phyloP scores from a whole-genome alignment of 1,140 invertebrate genomes.

The Trichomalopsis sarcophagae region DNA sequence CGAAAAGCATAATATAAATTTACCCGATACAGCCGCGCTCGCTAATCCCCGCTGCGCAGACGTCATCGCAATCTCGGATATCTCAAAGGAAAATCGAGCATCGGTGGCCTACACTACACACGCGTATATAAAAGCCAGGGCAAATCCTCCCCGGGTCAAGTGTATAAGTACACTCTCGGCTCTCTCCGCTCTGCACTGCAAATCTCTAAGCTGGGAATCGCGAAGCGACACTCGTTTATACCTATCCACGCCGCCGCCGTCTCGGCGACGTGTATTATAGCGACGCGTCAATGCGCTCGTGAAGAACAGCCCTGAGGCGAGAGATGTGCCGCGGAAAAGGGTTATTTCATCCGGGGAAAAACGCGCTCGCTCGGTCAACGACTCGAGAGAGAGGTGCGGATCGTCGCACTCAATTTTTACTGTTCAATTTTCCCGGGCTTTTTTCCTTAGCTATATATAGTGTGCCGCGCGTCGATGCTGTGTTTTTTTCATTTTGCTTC shows the following conservation, averaged over 20 bases:
- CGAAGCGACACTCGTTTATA: neutral
- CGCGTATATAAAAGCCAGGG: neutral
- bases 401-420: conserved; percentile 16
- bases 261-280: neutral
- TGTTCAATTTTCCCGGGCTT: neutral
- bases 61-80: neutral
- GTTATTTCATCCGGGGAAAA: conserved; percentile 13
- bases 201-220: neutral
- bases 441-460: neutral
- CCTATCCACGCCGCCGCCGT: neutral
- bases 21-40: neutral
- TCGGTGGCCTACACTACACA: neutral
- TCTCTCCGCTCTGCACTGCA: neutral
- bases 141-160: neutral
- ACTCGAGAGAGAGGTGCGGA: neutral
- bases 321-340: neutral
- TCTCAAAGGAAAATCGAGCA: neutral
- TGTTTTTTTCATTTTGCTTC: conserved; percentile 7
- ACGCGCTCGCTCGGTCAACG: conserved; percentile 12
- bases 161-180: neutral
- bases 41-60: too few species aligned
- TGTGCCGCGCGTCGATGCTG: neutral
- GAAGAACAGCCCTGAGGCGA: neutral
- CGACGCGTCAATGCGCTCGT: neutral
- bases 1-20: neutral